phyloP scores from a whole-genome alignment of 2,888 invertebrate species.

The Suillia variegata region DNA sequence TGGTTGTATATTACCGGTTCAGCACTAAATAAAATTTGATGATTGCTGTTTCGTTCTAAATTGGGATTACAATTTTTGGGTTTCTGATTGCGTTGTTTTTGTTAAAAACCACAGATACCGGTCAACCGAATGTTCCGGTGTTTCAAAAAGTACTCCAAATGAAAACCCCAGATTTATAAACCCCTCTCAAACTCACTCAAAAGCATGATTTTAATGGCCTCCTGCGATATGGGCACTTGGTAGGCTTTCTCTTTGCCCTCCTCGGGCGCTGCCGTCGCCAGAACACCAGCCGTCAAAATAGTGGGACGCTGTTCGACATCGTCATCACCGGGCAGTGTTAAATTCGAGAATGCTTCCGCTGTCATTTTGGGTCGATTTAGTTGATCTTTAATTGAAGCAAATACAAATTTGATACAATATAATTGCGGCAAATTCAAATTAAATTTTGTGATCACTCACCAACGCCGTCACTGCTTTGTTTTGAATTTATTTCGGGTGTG shows the following conservation, averaged over 20 bases:
- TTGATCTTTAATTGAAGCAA: too few relatives aligned
- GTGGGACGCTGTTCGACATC: slow-evolving; percentile 24
- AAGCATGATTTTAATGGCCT: slow-evolving; percentile 55
- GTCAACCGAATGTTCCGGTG: too few relatives aligned
- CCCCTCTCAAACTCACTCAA: slow-evolving; percentile 47
- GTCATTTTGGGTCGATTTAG: slow-evolving; percentile 25
- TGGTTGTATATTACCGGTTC: not conserved
- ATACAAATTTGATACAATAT: slow-evolving; percentile 29
- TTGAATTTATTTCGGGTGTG: not conserved
- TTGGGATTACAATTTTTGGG: too few relatives aligned
- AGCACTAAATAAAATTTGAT: too few relatives aligned
- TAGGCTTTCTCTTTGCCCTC: slow-evolving; percentile 46
- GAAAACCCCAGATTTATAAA: too few relatives aligned
- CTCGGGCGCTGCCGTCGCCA: slow-evolving; percentile 20
- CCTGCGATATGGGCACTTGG: slow-evolving; percentile 55
- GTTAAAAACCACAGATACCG: too few relatives aligned
- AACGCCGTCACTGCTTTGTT: not conserved
- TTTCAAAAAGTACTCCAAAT: too few relatives aligned
- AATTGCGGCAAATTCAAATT: slow-evolving; percentile 35
- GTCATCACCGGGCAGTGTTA: slow-evolving; percentile 22
- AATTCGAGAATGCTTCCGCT: slow-evolving; percentile 8
- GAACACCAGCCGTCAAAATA: slow-evolving; percentile 33
- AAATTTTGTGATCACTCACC: not conserved
- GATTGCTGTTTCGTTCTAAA: too few relatives aligned
- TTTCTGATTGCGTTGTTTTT: too few relatives aligned